A percentile compares a stretch with the other conserved stretches of the same genome.
Evolutionary conservation across 2,888 invertebrate species (phyloP).

Genomic region (Nomada fabriciana): DNA sequence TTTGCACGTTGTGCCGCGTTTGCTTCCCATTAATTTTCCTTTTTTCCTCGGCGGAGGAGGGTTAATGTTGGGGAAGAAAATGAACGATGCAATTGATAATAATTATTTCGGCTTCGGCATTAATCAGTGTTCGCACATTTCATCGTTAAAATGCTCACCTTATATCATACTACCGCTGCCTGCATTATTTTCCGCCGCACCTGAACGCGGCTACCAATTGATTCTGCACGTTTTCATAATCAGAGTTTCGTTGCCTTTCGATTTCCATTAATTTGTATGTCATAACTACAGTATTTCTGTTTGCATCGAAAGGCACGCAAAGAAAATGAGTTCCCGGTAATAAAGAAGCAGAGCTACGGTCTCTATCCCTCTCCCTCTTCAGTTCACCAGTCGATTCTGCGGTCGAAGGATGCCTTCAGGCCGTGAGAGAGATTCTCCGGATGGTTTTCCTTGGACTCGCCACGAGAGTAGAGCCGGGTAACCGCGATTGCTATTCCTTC

Average conservation of each 20-base stretch:
- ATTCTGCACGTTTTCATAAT: too few species aligned
- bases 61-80: not conserved
- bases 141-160: not conserved
- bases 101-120: too few species aligned
- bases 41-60: not conserved
- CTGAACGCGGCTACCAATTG: too few species aligned
- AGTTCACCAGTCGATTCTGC: slow-evolving; percentile 47
- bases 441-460: slow-evolving; percentile 61
- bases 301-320: not conserved
- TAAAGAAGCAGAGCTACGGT: not conserved
- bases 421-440: slow-evolving; percentile 69
- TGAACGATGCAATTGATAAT: too few species aligned
- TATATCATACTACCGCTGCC: too few species aligned
- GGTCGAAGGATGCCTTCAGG: slow-evolving; percentile 59
- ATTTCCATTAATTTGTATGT: not conserved
- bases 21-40: slow-evolving; percentile 6
- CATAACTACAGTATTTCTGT: not conserved
- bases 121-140: not conserved
- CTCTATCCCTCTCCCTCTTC: slow-evolving; percentile 33
- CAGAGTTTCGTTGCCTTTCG: too few species aligned
- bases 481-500: slow-evolving; percentile 49
- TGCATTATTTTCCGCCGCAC: too few species aligned
- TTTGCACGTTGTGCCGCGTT: not conserved
- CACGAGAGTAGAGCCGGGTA: slow-evolving; percentile 38
- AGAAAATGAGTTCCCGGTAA: slow-evolving; percentile 11